Evolutionary conservation across 1,140 invertebrate species (phyloP), one percentile per base, ranked within the genome.

Genomic region (Phymastichus coffea): DNA sequence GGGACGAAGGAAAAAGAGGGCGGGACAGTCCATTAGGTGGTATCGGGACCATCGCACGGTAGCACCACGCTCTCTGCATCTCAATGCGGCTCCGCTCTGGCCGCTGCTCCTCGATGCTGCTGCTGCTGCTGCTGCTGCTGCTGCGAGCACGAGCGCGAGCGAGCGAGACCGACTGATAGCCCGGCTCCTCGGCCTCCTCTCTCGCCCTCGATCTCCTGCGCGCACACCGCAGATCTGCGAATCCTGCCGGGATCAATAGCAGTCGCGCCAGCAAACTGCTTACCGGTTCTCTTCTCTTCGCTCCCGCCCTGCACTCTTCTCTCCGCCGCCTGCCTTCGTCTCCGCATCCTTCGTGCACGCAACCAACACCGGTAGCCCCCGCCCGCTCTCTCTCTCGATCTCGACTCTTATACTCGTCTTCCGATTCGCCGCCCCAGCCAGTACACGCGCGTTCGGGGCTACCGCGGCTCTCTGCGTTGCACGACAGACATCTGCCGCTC

Each of bases 31-130:
- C 78, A 77, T 78, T 79, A 80, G 75, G 77, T 76, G 75, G 71
- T 80, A 80, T 80, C 78, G 72, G 75, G 74, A 77, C 68, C 77
- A 80, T 80, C 77, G 76, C 77, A 79, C 78, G 75, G 78, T 79
- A 80, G 78, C 78, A 78, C 73, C 76, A 78, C 74, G 74, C 67
- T 80, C 71, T 77, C 77, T 78, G 77, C 78, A 80, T 80, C 76
- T 80, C 78, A 79, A 80, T 78, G 76, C n/a, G n/a, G n/a, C n/a
- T n/a, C n/a, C n/a, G 71, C 63, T 51, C 61, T 63, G 59, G n/a
- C 61, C 66, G 61, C 57, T 33, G n/a, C n/a, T n/a, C n/a, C n/a
- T n/a, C n/a, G n/a, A n/a, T n/a, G 38, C n/a, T n/a, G n/a, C n/a
- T n/a, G n/a, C n/a, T n/a, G n/a, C n/a, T n/a, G n/a, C n/a, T n/a